Conservation (phyloP, 2,113 vertebrate genomes). For the Rhinoderma darwinii region DNA sequence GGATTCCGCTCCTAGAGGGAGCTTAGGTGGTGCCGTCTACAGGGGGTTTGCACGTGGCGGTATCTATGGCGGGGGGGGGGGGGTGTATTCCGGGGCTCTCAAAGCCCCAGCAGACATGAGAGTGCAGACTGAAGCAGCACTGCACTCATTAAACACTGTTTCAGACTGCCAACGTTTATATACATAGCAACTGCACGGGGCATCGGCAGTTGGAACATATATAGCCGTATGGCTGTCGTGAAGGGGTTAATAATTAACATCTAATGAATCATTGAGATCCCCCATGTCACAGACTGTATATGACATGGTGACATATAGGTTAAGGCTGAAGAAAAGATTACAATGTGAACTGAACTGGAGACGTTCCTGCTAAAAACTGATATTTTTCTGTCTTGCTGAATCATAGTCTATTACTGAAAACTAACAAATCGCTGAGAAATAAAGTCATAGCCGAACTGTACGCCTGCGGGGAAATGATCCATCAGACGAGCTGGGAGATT, state of each 20-base stretch:
- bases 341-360: background rate
- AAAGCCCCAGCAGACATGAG: too few relatives aligned
- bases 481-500: background rate
- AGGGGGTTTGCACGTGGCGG: too few relatives aligned
- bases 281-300: background rate
- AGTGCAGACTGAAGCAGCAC: too few relatives aligned
- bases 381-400: constrained; percentile 18
- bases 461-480: constrained; percentile 13
- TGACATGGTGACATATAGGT: background rate
- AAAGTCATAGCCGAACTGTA: constrained; percentile 7
- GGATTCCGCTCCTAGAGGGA: too few relatives aligned
- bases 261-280: background rate
- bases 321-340: background rate
- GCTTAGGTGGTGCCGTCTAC: too few relatives aligned
- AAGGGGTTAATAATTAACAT: background rate
- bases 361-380: background rate
- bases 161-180: too few relatives aligned
- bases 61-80: too few relatives aligned
- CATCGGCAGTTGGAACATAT: too few relatives aligned
- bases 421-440: background rate
- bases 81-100: too few relatives aligned
- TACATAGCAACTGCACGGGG: too few relatives aligned
- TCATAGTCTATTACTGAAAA: background rate
- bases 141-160: too few relatives aligned
- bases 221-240: too few relatives aligned